Evolutionary conservation across 2,113 vertebrate species (phyloP), one percentile per base, ranked within the genome.

Genomic region (Oncorhynchus tshawytscha): DNA sequence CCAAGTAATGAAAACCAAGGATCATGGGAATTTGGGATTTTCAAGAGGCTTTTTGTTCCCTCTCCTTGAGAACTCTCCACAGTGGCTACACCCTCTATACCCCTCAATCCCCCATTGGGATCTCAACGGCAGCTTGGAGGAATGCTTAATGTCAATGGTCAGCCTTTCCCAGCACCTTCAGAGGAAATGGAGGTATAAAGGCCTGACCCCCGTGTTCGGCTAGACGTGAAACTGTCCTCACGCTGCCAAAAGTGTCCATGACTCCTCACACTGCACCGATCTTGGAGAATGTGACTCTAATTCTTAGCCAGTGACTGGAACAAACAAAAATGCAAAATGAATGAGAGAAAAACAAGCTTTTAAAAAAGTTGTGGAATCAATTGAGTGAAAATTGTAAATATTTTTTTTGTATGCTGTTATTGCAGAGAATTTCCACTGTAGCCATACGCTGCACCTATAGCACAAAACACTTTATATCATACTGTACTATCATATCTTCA

Each of bases 1-100:
- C 92, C 91, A 84, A 89, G 92, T 94, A 95, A 94, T 94, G 94
- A 92, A 93, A 95, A 94, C 91, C 90, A 84, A 82, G 93, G 95
- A 96, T 94, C 95, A 94, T 96, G 96, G 95, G 96, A 98, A 97
- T 94, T 93, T 79, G 79, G 82, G 90, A 94, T 94, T 95, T 95
- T 95, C 93, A 97, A 96, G 92, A 93, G 93, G 90, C 94, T 96
- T 97, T 93, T 96, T 97, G 95, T 96, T 96, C 94, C 91, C 92
- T n/a, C 91, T 93, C 93, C 93, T 92, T 86, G 89, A 91, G 94
- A 93, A 92, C 88, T 87, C 81, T 87, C 89, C 89, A 80, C 87
- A 82, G 88, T 6, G 73, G 88, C 83, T 78, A 87, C 93, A 93
- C 92, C 92, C 91, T 92, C 80, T 89, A 85, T 76, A 83, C 91